Base-by-base conservation (phyloP, 1,140 invertebrate species). In the Uloborus diversus region DNA sequence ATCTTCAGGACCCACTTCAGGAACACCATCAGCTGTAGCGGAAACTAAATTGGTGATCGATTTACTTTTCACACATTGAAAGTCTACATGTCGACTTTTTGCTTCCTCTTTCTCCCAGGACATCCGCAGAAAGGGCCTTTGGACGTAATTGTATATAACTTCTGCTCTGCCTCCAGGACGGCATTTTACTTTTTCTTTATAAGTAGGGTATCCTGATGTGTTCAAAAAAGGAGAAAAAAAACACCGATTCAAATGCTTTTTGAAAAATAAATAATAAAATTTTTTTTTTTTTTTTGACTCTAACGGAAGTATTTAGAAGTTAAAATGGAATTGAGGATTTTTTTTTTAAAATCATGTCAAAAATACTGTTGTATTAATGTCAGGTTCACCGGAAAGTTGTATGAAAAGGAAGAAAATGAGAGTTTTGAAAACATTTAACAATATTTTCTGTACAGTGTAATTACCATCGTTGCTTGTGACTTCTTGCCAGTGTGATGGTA, bases 61-160 rank as follows among this genome's bases (percentile, higher is more conserved):
- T 85, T 97, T 97, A 0, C 94, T 96, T 86, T 96, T 96, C 13
- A 97, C 94, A 85, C 96, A 97, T 87, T 97, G 93, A 86, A 99
- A 99, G 87, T 99, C 98, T 0, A 99, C 98, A 87, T 99, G 98
- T 5, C 98, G 91, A 86, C 96, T 98, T 85, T 98, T 99, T 0
- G 97, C 97, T 86, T 99, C 98, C 85, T 99, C 97, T 84, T 99
- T 99, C 86, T 99, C 98, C 98, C 98, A 99, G 0, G 97, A 99
- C 95, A 99, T 98, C 83, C 98, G 96, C 56, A 99, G 95, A 86
- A 99, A 99, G 0, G 98, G 98, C n/a, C 98, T 89, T 86, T 99
- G 98, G 0, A 99, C 97, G 86, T 99, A 99, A 87, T 99, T 99
- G 88, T 99, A 99, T 81, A 99, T 98, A 0, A 99, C 98, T 89